Conservation (phyloP, 1,140 invertebrate species). For the Bombus impatiens region DNA sequence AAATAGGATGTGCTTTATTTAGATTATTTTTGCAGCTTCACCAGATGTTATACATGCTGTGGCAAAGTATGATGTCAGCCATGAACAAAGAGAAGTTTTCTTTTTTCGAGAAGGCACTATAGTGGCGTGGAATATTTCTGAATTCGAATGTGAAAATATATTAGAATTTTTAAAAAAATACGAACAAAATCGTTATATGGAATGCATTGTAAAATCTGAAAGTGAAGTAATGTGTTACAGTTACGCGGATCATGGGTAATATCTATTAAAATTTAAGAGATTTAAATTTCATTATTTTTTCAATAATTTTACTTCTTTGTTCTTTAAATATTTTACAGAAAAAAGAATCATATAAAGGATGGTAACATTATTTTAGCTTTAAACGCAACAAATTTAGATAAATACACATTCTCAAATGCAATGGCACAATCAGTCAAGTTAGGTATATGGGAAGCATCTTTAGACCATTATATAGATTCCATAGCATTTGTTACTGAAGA, state of each 20-base stretch:
- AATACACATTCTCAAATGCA: slow-evolving; percentile 94
- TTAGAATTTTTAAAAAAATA: slow-evolving; percentile 87
- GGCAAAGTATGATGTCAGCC: slow-evolving; percentile 88
- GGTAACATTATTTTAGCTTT: slow-evolving; percentile 82
- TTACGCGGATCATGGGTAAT: slow-evolving; percentile 85
- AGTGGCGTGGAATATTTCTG: slow-evolving; percentile 96
- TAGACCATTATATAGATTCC: slow-evolving; percentile 91
- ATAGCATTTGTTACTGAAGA: slow-evolving; percentile 92
- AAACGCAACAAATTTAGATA: slow-evolving; percentile 84
- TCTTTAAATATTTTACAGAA: slow-evolving; percentile 66
- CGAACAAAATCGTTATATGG: slow-evolving; percentile 87
- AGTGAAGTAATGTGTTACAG: slow-evolving; percentile 92
- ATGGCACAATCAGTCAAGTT: slow-evolving; percentile 96
- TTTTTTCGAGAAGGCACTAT: slow-evolving; percentile 94
- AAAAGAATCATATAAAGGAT: slow-evolving; percentile 80
- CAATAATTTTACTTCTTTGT: slow-evolving; percentile 11
- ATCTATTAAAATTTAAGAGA: background rate
- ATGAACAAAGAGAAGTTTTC: slow-evolving; percentile 90
- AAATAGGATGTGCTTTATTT: slow-evolving; percentile 11
- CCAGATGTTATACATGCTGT: slow-evolving; percentile 88
- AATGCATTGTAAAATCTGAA: slow-evolving; percentile 88
- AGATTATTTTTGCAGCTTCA: slow-evolving; percentile 76
- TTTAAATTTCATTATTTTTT: slow-evolving; percentile 50
- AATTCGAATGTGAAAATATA: slow-evolving; percentile 91
- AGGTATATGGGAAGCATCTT: slow-evolving; percentile 94